Evolutionary conservation across 2,797 vertebrate genomes (phyloP).

Genomic region (Melanotaenia boesemani): DNA sequence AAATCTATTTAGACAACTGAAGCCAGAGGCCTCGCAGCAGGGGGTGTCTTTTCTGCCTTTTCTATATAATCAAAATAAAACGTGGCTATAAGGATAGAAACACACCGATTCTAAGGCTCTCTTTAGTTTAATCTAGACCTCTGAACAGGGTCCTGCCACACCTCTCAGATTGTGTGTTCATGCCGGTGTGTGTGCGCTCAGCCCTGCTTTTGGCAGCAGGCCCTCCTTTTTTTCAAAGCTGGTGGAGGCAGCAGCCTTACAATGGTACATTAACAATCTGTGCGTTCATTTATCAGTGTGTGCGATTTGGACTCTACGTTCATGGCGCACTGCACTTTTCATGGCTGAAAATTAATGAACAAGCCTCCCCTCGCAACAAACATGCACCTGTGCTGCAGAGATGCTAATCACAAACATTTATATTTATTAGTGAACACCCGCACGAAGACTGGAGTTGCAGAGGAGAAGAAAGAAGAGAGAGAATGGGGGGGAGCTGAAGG

Average conservation of each 20-base stretch:
- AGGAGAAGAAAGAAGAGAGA: slow-evolving; percentile 39
- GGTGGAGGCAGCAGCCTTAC: slow-evolving; percentile 89
- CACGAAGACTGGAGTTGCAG: slow-evolving; percentile 89
- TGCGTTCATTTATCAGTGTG: slow-evolving; percentile 98
- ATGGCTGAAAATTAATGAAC: slow-evolving; percentile 99
- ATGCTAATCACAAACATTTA: slow-evolving; percentile 99
- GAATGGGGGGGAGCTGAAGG: background rate
- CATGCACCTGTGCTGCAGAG: slow-evolving; percentile 99
- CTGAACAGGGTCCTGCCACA: slow-evolving; percentile 80
- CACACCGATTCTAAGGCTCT: slow-evolving; percentile 62
- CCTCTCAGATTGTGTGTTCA: slow-evolving; percentile 82
- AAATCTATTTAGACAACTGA: slow-evolving; percentile 75
- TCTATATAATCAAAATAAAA: slow-evolving; percentile 76
- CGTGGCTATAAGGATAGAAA: slow-evolving; percentile 68
- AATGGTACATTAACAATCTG: slow-evolving; percentile 99
- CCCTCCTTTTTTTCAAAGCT: slow-evolving; percentile 76
- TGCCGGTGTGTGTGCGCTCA: slow-evolving; percentile 42
- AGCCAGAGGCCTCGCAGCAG: slow-evolving; percentile 70
- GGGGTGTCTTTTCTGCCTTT: slow-evolving; percentile 56
- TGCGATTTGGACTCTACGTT: slow-evolving; percentile 97
- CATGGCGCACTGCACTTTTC: slow-evolving; percentile 99
- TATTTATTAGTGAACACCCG: slow-evolving; percentile 98
- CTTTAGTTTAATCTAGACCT: slow-evolving; percentile 77
- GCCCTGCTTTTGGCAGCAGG: slow-evolving; percentile 87
- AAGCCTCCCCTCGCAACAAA: slow-evolving; percentile 99